Percentiles rank a stretch among this genome's conserved stretches.
These are phyloP conservation scores for Echinops telfairi DNA, from an alignment of 2,113 vertebrate species.

Conservation along the genomic window DNA sequence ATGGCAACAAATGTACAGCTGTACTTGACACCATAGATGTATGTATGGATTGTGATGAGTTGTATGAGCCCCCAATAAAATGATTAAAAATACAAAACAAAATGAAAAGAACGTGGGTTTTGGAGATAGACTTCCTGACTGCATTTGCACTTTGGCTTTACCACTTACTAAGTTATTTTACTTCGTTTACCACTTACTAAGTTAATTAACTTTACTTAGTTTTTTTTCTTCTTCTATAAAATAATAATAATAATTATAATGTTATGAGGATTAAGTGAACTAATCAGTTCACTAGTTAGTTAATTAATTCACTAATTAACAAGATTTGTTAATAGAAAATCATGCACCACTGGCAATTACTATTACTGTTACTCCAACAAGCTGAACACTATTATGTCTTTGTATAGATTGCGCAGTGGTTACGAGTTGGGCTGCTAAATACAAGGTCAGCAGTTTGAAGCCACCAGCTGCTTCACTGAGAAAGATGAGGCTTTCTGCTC, in stretches of 20 bases:
- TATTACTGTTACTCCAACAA: background rate
- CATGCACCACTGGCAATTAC: background rate
- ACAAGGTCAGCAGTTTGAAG: too few species aligned
- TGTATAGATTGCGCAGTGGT: background rate
- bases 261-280: background rate
- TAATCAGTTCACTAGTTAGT: too few species aligned
- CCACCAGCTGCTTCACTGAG: too few species aligned
- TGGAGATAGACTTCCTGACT: background rate
- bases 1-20: too few species aligned
- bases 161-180: background rate
- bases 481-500: too few species aligned
- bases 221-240: background rate
- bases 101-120: background rate
- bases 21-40: too few species aligned
- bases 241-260: background rate
- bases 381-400: background rate
- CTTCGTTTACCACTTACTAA: too few species aligned
- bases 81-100: too few species aligned
- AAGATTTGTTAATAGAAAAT: background rate
- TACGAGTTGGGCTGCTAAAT: too few species aligned
- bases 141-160: background rate
- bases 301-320: constrained; percentile 5
- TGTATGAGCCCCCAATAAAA: too few species aligned
- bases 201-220: background rate
- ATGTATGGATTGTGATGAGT: too few species aligned